Base-by-base conservation (phyloP, 2,888 invertebrate species). In the Heteromyza rotundicornis region DNA sequence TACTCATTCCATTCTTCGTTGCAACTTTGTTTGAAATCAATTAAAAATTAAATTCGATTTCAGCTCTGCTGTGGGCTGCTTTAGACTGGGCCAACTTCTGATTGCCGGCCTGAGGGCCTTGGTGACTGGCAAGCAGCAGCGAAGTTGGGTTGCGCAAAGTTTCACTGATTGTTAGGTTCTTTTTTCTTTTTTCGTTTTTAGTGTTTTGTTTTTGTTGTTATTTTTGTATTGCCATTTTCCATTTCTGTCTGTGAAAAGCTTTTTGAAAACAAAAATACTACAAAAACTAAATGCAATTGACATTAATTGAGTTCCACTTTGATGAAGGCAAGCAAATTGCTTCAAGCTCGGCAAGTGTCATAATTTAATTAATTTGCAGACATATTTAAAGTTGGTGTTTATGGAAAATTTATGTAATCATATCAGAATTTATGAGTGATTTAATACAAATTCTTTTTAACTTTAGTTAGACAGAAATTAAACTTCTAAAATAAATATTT, bases 21-120 rank as follows among this genome's bases (percentile, higher is more conserved):
- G 47, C 17, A 47, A 17, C 14, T 17, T 20, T 47, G 47, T 5
- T 14, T 5, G 19, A 20, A 17, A 47, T 19, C 47, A 47, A 47
- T 47, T 47, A 19, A 19, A 12, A 47, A 47, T 19, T 47, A 47
- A 47, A 47, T 47, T 47, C 47, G 47, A 47, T 47, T 47, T 47
- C 7, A 19, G 47, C 47, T 2, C 10, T 40, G 40, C n/a, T 40
- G 14, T 40, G 8, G 32, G 14, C n/a, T 40, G 40, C 3, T n/a
- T 2, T 40, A 2, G 40, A n/a, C 8, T 40, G 8, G 32, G 47
- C 17, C 47, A 47, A 47, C 20, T 20, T 47, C 19, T 47, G 47
- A 47, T 47, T 47, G 47, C 47, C 3, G 7, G 19, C 47, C 47
- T 47, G 2, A 5, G 7, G 47, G 20, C 20, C 3, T 20, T 2